Evolutionary conservation across 2,888 invertebrate genomes (phyloP), one percentile per base, ranked within the genome.

Genomic region (Hanleya hanleyi): DNA sequence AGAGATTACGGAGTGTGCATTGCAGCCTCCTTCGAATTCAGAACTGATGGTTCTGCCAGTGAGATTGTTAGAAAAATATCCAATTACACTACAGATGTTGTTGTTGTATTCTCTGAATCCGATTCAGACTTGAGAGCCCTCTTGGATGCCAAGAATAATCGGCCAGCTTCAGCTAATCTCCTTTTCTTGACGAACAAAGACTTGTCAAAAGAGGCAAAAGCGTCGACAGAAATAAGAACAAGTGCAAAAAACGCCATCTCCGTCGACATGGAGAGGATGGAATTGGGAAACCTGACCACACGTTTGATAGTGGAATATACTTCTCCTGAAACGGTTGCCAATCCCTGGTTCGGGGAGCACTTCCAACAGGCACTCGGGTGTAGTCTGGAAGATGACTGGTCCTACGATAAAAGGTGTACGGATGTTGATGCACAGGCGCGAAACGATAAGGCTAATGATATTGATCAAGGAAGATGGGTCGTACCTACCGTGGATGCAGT

Each of bases 401-500:
- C 51, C 9, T 35, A 38, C 49, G 64, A 1, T 36, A 35, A 51
- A 32, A 32, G 1, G 3, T 73, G 75, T 51, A 18, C 47, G n/a
- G n/a, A n/a, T n/a, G n/a, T n/a, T n/a, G 4, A 4, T 26, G 9
- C 18, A 33, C 49, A 12, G 22, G 7, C 37, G 5, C 62, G 26
- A 37, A 41, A 51, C 4, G 41, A 69, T 32, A 37, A 73, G 32
- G 51, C 32, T 15, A 36, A 22, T 22, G 49, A 61, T 36, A 79
- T 79, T 51, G 26, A 62, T 5, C 84, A 88, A 57, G 88, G 89
- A 70, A 70, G 84, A 18, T 79, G 81, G n/a, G 83, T 87, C 0
- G 77, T 89, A 26, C 85, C 88, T 22, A 90, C 89, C n/a, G 88
- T 91, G 36, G 89, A 90, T 75, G 87, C 91, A n/a, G 89, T 91